These are phyloP conservation scores for Atta cephalotes DNA, from an alignment of 1,140 invertebrate species.

Conservation along the genomic window DNA sequence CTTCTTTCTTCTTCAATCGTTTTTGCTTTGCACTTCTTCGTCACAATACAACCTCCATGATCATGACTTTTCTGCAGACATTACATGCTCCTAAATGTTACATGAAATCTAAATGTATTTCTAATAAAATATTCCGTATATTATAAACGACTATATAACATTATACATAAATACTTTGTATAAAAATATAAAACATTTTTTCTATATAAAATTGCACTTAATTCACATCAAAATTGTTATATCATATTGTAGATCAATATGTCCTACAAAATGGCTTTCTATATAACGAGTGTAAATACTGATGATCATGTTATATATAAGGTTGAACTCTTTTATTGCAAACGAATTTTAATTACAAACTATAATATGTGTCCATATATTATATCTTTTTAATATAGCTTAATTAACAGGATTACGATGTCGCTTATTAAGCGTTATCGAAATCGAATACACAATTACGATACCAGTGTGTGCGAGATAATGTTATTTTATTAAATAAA, in stretches of 20 bases:
- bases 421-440: conserved; percentile 37
- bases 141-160: not conserved
- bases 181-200: not conserved
- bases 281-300: not conserved
- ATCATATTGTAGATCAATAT: not conserved
- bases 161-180: not conserved
- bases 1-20: not conserved
- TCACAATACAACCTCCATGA: not conserved
- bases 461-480: not conserved
- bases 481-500: conserved; percentile 21
- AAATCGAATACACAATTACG: conserved; percentile 21
- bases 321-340: not conserved
- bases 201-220: conserved; percentile 5
- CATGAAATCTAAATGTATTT: not conserved
- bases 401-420: conserved; percentile 44
- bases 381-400: conserved; percentile 19
- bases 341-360: not conserved
- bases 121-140: not conserved
- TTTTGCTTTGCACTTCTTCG: not conserved
- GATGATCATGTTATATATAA: conserved; percentile 1
- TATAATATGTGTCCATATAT: not conserved
- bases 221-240: not conserved
- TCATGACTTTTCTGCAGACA: not conserved
- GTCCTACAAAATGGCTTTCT: not conserved
- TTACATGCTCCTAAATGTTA: not conserved